phyloP scores from a whole-genome alignment of 2,113 vertebrate species.

The Nannospalax galili region DNA sequence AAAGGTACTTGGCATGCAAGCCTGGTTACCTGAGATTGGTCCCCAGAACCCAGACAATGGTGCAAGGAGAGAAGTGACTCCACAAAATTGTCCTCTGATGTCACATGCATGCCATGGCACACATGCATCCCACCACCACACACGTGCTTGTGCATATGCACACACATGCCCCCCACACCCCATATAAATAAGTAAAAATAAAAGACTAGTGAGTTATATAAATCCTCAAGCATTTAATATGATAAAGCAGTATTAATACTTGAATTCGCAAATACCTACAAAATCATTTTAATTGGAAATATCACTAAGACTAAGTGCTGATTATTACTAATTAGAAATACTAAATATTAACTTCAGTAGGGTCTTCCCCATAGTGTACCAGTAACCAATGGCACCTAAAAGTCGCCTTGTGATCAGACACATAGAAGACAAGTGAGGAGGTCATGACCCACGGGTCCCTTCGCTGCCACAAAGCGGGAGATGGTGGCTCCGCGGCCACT shows the following conservation, averaged over 20 bases:
- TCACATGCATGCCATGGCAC: background rate
- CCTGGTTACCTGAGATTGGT: background rate
- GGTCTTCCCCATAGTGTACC: background rate
- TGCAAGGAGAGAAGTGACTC: background rate
- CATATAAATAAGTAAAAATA: background rate
- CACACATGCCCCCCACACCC: no score
- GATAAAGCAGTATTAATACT: background rate
- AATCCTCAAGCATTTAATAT: background rate
- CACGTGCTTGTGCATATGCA: background rate
- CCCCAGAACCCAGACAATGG: background rate
- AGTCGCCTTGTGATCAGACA: background rate
- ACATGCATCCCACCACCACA: no score
- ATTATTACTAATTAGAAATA: background rate
- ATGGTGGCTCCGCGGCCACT: background rate
- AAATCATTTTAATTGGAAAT: slow-evolving; percentile 17
- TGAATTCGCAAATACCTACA: background rate
- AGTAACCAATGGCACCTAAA: background rate
- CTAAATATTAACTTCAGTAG: background rate
- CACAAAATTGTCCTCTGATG: background rate
- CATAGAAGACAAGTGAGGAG: background rate
- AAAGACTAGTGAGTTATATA: background rate
- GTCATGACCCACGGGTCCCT: background rate
- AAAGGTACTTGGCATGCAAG: background rate
- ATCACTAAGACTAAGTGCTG: background rate
- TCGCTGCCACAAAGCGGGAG: background rate